A percentile compares a stretch with the other conserved stretches of the same genome.
phyloP scores from a whole-genome alignment of 2,113 vertebrate species.

The Paradoxurus hermaphroditus region DNA sequence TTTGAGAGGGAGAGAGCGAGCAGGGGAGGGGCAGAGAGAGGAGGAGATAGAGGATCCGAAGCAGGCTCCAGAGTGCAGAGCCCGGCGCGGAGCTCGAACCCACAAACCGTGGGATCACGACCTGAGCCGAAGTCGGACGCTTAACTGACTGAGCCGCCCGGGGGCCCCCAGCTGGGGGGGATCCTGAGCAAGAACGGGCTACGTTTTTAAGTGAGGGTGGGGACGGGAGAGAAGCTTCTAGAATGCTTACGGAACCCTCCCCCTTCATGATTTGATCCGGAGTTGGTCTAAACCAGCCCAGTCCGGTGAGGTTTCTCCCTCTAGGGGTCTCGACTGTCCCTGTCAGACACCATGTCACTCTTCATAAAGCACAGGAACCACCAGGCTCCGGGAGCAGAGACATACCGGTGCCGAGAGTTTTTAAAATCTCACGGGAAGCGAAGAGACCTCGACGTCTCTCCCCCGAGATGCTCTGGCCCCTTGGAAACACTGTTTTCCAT shows the following conservation, averaged over 20 bases:
- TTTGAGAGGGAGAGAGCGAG: no score
- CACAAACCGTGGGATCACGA: no score
- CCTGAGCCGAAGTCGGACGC: no score
- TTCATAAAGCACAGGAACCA: neutral
- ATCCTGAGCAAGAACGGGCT: neutral
- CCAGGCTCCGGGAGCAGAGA: neutral
- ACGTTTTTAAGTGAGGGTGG: rapidly evolving
- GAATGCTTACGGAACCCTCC: neutral
- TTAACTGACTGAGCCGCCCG: no score
- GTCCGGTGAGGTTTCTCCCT: rapidly evolving
- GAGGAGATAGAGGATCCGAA: no score
- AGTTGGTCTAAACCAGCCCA: neutral
- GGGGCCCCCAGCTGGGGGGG: neutral
- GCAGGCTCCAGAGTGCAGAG: no score
- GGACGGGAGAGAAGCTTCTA: neutral
- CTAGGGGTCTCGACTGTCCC: rapidly evolving
- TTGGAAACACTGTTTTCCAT: neutral
- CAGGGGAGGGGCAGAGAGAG: no score
- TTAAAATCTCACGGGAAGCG: neutral
- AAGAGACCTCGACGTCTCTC: neutral
- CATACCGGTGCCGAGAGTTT: neutral
- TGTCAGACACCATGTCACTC: neutral
- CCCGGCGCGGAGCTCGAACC: no score
- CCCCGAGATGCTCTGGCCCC: neutral
- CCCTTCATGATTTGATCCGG: no score